A percentile compares a stretch with the other conserved stretches of the same genome.
Conservation (phyloP, 2,113 vertebrate genomes). For the Trachemys scripta region DNA sequence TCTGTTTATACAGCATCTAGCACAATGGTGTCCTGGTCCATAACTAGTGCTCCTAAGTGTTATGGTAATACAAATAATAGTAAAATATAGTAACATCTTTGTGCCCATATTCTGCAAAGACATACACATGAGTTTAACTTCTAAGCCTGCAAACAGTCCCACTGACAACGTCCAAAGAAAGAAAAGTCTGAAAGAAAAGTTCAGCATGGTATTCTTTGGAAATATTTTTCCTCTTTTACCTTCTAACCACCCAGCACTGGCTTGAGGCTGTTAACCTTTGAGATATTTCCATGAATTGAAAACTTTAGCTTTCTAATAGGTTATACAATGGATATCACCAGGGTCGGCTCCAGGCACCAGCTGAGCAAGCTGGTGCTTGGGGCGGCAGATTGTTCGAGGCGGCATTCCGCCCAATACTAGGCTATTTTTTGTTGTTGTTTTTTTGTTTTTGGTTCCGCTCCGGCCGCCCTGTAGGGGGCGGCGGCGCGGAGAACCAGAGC, state of each 20-base stretch:
- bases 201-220: neutral
- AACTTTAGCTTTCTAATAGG: neutral
- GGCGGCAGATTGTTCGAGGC: no score
- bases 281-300: neutral
- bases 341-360: no score
- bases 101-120: neutral
- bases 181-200: neutral
- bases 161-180: neutral
- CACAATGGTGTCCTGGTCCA: neutral
- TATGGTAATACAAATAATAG: neutral
- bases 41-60: neutral
- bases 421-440: no score
- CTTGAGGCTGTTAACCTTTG: neutral
- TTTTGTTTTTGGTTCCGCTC: no score
- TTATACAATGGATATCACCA: neutral
- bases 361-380: no score
- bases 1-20: neutral
- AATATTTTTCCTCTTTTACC: neutral
- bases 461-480: no score
- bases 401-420: no score
- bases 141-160: neutral
- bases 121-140: neutral
- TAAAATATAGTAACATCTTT: neutral
- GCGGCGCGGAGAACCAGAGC: no score
- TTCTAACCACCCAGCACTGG: neutral